Evolutionary conservation across 2,888 invertebrate species (phyloP).

Genomic region (Cheilosia pagana): DNA sequence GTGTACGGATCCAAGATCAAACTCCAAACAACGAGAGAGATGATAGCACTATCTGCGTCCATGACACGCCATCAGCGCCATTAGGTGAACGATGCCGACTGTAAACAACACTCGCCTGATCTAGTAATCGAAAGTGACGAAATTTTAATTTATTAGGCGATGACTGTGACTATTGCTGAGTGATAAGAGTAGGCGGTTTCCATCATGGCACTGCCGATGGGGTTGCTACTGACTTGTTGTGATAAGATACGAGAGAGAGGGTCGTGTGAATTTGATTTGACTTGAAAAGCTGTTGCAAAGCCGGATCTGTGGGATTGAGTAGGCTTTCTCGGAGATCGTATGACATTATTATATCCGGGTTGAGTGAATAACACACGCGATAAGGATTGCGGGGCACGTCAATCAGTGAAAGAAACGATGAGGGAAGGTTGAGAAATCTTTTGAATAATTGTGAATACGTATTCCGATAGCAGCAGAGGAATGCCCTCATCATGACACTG

Average conservation of each 20-base stretch:
- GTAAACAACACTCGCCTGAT: slow-evolving; percentile 18
- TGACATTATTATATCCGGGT: no score
- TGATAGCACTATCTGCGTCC: no score
- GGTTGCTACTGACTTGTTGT: slow-evolving; percentile 7
- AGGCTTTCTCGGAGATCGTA: background rate
- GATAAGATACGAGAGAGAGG: slow-evolving; percentile 9
- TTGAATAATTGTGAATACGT: no score
- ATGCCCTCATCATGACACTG: no score
- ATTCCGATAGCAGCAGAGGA: no score
- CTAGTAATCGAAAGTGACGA: slow-evolving; percentile 16
- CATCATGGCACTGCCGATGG: background rate
- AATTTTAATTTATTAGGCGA: background rate
- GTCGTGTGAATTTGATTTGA: slow-evolving; percentile 14
- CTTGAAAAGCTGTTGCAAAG: background rate
- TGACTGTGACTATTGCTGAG: slow-evolving; percentile 3
- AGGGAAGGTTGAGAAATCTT: no score
- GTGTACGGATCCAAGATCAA: background rate
- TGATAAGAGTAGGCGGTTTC: slow-evolving; percentile 13
- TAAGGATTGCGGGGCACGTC: no score
- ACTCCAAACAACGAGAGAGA: background rate
- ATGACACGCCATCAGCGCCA: background rate
- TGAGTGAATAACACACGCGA: no score
- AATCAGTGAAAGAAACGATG: no score
- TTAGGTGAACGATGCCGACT: background rate
- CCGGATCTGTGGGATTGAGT: slow-evolving; percentile 14